Evolutionary conservation across 53 echinoderm and acorn worm species (phyloP).

Genomic region (Paracentrotus lividus): DNA sequence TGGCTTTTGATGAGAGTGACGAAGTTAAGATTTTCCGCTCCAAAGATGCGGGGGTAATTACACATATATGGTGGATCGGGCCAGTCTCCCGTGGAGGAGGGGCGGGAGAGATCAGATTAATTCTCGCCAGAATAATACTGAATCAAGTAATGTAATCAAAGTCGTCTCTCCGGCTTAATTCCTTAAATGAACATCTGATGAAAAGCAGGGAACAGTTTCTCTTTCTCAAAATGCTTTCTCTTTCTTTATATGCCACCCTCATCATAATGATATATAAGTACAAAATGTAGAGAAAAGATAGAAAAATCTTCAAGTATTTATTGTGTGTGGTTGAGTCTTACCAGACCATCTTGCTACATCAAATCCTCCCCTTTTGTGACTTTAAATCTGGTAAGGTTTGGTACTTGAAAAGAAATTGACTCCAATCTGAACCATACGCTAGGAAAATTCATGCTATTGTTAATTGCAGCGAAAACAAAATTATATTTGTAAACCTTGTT

Average conservation of each 20-base stretch:
- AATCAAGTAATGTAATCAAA: conserved; percentile 72
- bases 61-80: conserved; percentile 47
- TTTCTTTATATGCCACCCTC: background rate
- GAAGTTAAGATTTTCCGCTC: conserved; percentile 20
- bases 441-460: conserved; percentile 28
- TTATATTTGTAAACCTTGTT: background rate
- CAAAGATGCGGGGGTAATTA: conserved; percentile 54
- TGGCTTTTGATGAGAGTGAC: conserved; percentile 26
- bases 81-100: background rate
- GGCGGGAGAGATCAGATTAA: conserved; percentile 52
- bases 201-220: conserved; percentile 56
- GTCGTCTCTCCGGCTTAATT: conserved; percentile 39
- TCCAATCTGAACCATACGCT: background rate
- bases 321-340: background rate
- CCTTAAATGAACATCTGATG: conserved; percentile 72
- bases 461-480: conserved; percentile 42
- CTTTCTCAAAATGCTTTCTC: background rate
- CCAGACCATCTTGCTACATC: background rate
- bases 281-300: background rate
- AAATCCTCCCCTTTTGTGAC: background rate
- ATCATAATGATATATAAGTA: background rate
- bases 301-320: background rate
- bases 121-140: conserved; percentile 45
- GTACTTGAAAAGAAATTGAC: conserved; percentile 3
- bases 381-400: background rate